Evolutionary conservation across 2,797 vertebrate species (phyloP).

Genomic region (Danio tinwini): DNA sequence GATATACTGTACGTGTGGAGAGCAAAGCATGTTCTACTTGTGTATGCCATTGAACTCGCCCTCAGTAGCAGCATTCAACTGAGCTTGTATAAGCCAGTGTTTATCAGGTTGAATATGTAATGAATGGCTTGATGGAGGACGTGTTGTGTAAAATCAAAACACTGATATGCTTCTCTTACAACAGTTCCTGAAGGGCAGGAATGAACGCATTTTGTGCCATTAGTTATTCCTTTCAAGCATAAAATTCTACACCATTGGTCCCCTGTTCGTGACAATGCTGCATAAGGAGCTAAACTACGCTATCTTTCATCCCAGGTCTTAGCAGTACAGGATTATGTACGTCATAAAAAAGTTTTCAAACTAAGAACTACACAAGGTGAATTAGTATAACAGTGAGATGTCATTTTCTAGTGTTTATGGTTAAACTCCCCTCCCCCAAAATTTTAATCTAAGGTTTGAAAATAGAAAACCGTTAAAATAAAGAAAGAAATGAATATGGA

Average conservation of each 20-base stretch:
- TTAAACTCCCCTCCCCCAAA: background rate
- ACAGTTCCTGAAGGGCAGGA: conserved; percentile 27
- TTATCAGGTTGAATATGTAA: conserved; percentile 43
- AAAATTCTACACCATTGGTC: conserved; percentile 24
- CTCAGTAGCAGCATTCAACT: conserved; percentile 7
- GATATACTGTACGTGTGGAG: background rate
- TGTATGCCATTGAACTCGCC: background rate
- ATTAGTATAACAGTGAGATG: background rate
- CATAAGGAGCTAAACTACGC: background rate
- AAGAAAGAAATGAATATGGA: background rate
- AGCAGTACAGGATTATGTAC: background rate
- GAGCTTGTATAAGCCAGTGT: background rate
- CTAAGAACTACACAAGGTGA: background rate
- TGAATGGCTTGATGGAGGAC: conserved; percentile 27
- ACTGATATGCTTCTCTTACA: conserved; percentile 29
- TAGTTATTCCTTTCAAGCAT: background rate
- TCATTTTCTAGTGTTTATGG: background rate
- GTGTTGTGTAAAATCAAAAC: conserved; percentile 43
- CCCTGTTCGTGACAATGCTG: background rate
- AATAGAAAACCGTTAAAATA: too few relatives aligned
- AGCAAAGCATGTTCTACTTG: background rate
- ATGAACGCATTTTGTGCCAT: background rate
- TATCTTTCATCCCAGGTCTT: background rate
- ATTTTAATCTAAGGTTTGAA: background rate
- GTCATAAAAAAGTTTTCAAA: background rate